A percentile compares a stretch with the other conserved stretches of the same genome.
Evolutionary conservation across 2,888 invertebrate genomes (phyloP).

Genomic region (Drosophila neotestacea): DNA sequence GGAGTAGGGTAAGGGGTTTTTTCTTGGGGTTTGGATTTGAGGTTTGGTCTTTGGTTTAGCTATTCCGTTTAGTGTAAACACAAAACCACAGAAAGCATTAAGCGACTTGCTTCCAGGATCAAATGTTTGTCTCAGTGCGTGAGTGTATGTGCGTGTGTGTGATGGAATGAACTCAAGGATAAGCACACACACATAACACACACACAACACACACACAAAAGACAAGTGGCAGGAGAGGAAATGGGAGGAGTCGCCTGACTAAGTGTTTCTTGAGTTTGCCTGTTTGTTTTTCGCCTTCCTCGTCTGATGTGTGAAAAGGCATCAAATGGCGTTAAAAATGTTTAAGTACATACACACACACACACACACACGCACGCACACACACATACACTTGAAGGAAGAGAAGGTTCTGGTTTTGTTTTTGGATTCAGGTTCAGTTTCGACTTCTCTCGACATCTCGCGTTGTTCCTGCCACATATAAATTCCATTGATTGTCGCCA

Average conservation of each 20-base stretch:
- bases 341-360: constrained; percentile 64
- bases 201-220: constrained; percentile 21
- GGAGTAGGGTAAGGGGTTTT: neutral
- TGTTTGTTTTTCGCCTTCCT: constrained; percentile 69
- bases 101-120: constrained; percentile 58
- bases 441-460: constrained; percentile 16
- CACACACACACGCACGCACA: constrained; percentile 21
- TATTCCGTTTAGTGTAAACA: constrained; percentile 69
- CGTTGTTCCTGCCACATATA: constrained; percentile 40
- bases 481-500: constrained; percentile 80
- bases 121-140: constrained; percentile 40
- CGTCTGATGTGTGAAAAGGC: constrained; percentile 74
- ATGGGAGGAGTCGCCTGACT: constrained; percentile 53
- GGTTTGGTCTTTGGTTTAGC: constrained; percentile 33
- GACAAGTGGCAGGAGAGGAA: constrained; percentile 28
- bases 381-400: constrained; percentile 13
- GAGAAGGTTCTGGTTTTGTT: constrained; percentile 5
- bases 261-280: constrained; percentile 75
- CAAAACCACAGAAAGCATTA: constrained; percentile 62
- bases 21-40: too few relatives aligned
- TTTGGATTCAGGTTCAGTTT: constrained; percentile 43
- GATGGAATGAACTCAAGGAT: constrained; percentile 51
- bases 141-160: constrained; percentile 30
- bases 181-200: constrained; percentile 24
- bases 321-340: constrained; percentile 81